These are phyloP conservation scores for Ormyrus thymus DNA, from an alignment of 2,888 invertebrate genomes.

Conservation along the genomic window DNA sequence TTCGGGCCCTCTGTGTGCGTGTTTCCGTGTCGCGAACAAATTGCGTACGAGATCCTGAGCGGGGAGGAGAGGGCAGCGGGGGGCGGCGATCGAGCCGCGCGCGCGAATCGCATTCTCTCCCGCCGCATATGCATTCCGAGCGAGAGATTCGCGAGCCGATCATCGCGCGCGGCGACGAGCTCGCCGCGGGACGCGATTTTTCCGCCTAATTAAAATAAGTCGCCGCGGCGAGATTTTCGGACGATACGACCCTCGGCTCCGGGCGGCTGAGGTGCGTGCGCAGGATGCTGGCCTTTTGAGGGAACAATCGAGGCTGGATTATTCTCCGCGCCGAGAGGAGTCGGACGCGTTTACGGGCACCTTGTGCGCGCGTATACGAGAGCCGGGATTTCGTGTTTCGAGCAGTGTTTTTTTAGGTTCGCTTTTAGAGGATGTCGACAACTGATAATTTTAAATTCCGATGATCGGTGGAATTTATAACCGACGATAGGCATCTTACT, in stretches of 20 bases:
- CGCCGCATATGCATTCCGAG: conserved; percentile 19
- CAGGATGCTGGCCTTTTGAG: conserved; percentile 16
- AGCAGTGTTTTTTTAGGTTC: too few relatives aligned
- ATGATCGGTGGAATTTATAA: too few relatives aligned
- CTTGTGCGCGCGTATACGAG: too few relatives aligned
- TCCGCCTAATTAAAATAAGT: conserved; percentile 44
- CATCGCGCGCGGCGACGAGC: conserved; percentile 4
- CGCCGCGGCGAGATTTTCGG: neutral
- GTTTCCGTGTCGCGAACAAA: conserved; percentile 40
- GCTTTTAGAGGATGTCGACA: too few relatives aligned
- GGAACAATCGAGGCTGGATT: conserved; percentile 18
- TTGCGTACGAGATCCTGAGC: conserved; percentile 27
- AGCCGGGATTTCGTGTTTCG: too few relatives aligned
- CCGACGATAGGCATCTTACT: too few relatives aligned
- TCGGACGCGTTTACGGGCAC: too few relatives aligned
- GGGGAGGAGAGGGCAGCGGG: neutral
- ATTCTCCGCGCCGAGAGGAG: too few relatives aligned
- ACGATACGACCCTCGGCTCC: neutral
- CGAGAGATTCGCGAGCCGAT: conserved; percentile 25
- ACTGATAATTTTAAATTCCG: too few relatives aligned
- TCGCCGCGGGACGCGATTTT: neutral
- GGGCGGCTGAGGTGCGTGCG: neutral
- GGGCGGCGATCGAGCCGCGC: neutral
- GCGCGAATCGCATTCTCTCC: conserved; percentile 35
- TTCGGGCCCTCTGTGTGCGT: too few relatives aligned